Percentiles rank a stretch among this genome's conserved stretches.
phyloP scores from a whole-genome alignment of 2,797 vertebrate genomes.

The Eleutherodactylus coqui region DNA sequence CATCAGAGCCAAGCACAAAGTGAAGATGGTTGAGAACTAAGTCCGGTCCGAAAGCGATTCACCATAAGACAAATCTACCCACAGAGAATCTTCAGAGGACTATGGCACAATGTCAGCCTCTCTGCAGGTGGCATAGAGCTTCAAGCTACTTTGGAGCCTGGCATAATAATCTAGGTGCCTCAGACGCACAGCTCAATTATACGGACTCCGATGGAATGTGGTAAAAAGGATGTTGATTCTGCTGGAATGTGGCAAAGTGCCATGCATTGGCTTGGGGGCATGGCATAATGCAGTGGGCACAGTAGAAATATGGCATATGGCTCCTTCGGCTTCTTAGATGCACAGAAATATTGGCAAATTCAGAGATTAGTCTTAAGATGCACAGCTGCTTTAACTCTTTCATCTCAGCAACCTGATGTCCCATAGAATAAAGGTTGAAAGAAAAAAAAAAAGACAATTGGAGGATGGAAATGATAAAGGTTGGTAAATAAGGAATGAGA shows the following conservation, averaged over 20 bases:
- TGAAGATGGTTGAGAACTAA: background rate
- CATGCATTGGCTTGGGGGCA: constrained; percentile 13
- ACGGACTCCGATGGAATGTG: constrained; percentile 5
- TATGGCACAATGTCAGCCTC: constrained; percentile 38
- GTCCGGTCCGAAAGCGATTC: background rate
- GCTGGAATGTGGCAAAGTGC: constrained; percentile 42
- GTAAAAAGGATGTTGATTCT: constrained; percentile 27
- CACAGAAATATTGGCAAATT: background rate
- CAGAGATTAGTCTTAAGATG: constrained; percentile 13
- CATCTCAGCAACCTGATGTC: constrained; percentile 41
- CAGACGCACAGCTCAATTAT: constrained; percentile 14
- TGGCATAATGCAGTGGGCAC: constrained; percentile 44
- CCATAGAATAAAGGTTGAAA: constrained; percentile 4
- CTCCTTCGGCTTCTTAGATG: background rate
- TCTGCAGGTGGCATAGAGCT: constrained; percentile 37
- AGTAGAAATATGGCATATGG: constrained; percentile 40
- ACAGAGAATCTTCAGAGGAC: constrained; percentile 4
- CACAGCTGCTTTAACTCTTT: constrained; percentile 38
- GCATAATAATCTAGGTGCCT: constrained; percentile 7
- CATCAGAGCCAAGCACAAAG: background rate
- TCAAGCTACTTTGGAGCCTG: constrained; percentile 19
- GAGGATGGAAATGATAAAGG: background rate
- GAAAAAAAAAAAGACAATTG: too few species aligned
- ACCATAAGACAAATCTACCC: constrained; percentile 8
- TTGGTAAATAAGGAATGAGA: background rate